A percentile compares a stretch with the other conserved stretches of the same genome.
Conservation (phyloP, 2,888 invertebrate genomes). For the Dione juno region DNA sequence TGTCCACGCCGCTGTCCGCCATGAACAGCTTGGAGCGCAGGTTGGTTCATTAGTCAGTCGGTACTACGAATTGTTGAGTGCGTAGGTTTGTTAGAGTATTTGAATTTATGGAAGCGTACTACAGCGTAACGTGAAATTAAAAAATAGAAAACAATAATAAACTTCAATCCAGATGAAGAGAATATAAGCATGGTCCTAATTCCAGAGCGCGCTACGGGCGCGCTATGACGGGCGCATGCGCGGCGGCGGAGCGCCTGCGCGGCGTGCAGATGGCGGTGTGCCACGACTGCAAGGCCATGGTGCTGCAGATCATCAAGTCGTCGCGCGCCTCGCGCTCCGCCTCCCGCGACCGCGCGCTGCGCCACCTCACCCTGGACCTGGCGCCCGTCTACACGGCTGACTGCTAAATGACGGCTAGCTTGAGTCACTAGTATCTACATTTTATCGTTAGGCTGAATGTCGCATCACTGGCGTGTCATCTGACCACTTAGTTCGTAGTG, state of each 20-base stretch:
- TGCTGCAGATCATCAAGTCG: constrained; percentile 96
- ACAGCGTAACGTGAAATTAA: too few species aligned
- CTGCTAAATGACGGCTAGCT: constrained; percentile 56
- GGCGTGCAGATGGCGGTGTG: constrained; percentile 95
- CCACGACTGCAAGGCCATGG: constrained; percentile 97
- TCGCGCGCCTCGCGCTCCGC: constrained; percentile 92
- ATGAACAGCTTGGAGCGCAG: constrained; percentile 80
- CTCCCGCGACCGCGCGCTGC: constrained; percentile 90
- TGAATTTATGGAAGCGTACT: too few species aligned
- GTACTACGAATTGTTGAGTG: too few species aligned
- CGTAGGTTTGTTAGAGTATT: too few species aligned
- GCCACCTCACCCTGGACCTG: constrained; percentile 91
- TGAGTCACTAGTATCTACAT: not conserved
- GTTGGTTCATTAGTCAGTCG: too few species aligned
- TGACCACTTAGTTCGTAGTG: not conserved
- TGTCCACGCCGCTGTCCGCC: constrained; percentile 66
- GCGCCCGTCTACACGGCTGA: constrained; percentile 90
- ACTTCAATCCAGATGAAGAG: too few species aligned
- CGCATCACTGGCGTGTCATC: too few species aligned
- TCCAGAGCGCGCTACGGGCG: constrained; percentile 85
- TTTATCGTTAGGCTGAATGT: too few species aligned
- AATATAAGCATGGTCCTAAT: not conserved
- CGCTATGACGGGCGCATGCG: constrained; percentile 59
- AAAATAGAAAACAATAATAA: too few species aligned
- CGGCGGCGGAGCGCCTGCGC: constrained; percentile 85